A percentile compares a stretch with the other conserved stretches of the same genome.
Evolutionary conservation across 2,113 vertebrate species (phyloP).

Genomic region (Nycticebus coucang): DNA sequence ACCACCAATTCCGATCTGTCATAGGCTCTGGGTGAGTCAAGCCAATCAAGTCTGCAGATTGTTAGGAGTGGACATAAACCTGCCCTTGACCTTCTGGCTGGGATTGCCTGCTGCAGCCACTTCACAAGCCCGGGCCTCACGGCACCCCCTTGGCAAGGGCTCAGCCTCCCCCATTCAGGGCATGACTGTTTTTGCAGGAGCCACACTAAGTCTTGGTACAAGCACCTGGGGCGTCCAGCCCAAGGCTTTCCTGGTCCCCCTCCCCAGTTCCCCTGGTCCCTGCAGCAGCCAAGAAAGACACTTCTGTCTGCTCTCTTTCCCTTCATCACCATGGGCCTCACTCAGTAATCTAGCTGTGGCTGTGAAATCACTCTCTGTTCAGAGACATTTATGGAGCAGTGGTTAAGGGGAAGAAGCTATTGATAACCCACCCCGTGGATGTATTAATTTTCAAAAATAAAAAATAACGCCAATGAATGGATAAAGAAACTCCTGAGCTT

Average conservation of each 20-base stretch:
- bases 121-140: too few relatives aligned
- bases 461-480: too few relatives aligned
- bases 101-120: too few relatives aligned
- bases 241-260: not conserved
- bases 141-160: not conserved
- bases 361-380: not conserved
- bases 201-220: too few relatives aligned
- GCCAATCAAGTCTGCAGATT: not conserved
- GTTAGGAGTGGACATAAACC: not conserved
- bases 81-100: not conserved
- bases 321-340: accelerated
- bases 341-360: not conserved
- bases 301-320: accelerated
- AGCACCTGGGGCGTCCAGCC: accelerated
- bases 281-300: not conserved
- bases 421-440: not conserved
- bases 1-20: slow-evolving; percentile 45
- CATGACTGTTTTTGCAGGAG: accelerated
- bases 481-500: too few relatives aligned
- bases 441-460: slow-evolving; percentile 52
- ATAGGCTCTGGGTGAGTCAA: not conserved
- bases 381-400: not conserved
- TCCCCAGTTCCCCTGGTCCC: accelerated
- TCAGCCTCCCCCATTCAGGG: too few relatives aligned
- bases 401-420: not conserved